These are phyloP conservation scores for Physella acuta DNA, from an alignment of 1,140 invertebrate species.

Conservation along the genomic window DNA sequence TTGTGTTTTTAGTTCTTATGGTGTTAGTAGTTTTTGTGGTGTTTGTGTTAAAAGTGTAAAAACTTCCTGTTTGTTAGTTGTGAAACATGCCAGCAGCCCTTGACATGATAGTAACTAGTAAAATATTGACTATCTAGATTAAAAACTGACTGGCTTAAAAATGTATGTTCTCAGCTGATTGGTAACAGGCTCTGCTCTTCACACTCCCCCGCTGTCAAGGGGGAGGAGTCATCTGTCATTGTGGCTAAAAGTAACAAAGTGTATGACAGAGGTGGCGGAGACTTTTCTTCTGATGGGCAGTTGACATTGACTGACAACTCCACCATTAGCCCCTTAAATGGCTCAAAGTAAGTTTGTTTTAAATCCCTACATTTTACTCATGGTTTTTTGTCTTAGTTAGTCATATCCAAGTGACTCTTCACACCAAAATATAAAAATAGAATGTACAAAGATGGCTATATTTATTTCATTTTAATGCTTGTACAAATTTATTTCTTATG, in stretches of 20 bases:
- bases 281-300: neutral
- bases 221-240: slow-evolving; percentile 1
- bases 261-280: slow-evolving; percentile 9
- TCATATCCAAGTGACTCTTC: too few relatives aligned
- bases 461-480: too few relatives aligned
- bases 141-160: too few relatives aligned
- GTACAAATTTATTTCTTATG: too few relatives aligned
- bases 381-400: too few relatives aligned
- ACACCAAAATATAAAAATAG: too few relatives aligned
- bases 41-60: neutral
- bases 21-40: too few relatives aligned
- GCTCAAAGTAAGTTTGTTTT: neutral
- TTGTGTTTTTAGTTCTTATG: neutral
- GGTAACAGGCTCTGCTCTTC: slow-evolving; percentile 15
- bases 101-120: too few relatives aligned
- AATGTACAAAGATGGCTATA: too few relatives aligned
- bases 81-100: too few relatives aligned
- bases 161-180: neutral
- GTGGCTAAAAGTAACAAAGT: slow-evolving; percentile 1
- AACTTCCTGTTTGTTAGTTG: neutral
- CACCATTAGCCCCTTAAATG: neutral
- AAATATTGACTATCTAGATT: too few relatives aligned
- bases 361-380: too few relatives aligned
- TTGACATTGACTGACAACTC: neutral
- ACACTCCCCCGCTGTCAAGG: neutral